phyloP scores from a whole-genome alignment of 2,113 vertebrate genomes.

The Apistogramma diplotaenia region DNA sequence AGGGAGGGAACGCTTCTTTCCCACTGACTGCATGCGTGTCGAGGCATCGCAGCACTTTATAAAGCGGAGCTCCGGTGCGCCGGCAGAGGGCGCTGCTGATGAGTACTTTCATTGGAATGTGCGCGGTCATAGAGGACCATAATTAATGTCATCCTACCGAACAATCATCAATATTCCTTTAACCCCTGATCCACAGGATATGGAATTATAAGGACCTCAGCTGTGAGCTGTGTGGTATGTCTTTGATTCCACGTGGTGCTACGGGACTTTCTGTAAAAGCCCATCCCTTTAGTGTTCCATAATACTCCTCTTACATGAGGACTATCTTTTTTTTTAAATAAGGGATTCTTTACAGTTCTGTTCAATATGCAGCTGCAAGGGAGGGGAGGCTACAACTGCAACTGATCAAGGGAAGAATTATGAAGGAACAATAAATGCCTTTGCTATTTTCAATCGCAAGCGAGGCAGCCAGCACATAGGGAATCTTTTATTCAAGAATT shows the following conservation, averaged over 20 bases:
- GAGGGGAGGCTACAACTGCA: not conserved
- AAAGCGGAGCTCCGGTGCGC: conserved; percentile 8
- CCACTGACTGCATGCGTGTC: conserved; percentile 62
- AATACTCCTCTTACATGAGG: not conserved
- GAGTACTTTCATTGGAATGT: conserved; percentile 24
- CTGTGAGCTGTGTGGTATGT: not conserved
- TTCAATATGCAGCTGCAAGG: not conserved
- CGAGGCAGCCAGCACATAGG: not conserved
- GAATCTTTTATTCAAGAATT: not conserved
- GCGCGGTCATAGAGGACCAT: not conserved
- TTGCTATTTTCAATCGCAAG: not conserved
- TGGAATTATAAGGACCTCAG: conserved; percentile 22
- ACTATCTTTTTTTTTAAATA: not conserved
- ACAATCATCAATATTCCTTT: conserved; percentile 5
- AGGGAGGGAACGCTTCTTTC: conserved; percentile 59
- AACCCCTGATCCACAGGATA: not conserved
- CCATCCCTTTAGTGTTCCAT: conserved; percentile 1
- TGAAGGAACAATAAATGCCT: not conserved
- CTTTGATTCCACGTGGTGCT: conserved; percentile 7
- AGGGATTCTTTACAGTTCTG: not conserved
- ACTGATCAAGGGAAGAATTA: not conserved
- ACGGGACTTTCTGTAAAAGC: not conserved
- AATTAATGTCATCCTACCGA: conserved; percentile 22
- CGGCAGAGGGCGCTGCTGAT: conserved; percentile 61
- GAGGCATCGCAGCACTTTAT: conserved; percentile 63